Evolutionary conservation across 2,113 vertebrate genomes (phyloP).

Genomic region (Girardinichthys multiradiatus): DNA sequence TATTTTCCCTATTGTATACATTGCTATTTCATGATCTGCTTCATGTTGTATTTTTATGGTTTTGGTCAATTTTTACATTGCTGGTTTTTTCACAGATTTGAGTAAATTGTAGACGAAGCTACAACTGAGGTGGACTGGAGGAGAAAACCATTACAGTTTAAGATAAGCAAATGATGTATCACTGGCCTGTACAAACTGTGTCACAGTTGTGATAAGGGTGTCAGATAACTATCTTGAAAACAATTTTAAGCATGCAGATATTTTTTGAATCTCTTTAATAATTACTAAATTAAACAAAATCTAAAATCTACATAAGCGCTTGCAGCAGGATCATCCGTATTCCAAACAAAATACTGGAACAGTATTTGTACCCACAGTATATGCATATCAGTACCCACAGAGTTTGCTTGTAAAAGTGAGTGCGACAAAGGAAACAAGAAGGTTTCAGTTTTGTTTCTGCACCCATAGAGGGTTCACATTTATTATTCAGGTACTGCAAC

Average conservation of each 20-base stretch:
- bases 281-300: not conserved
- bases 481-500: not conserved
- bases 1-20: too few relatives aligned
- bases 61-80: too few relatives aligned
- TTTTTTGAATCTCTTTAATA: not conserved
- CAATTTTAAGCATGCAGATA: not conserved
- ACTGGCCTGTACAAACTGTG: not conserved
- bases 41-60: not conserved
- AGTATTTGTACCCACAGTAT: too few relatives aligned
- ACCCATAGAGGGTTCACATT: constrained; percentile 1
- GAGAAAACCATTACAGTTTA: not conserved
- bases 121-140: not conserved
- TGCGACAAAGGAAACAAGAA: constrained; percentile 11
- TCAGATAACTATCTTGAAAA: not conserved
- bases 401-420: not conserved
- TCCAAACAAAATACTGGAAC: not conserved
- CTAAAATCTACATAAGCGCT: not conserved
- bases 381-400: constrained; percentile 7
- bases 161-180: not conserved
- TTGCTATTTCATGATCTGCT: too few relatives aligned
- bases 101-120: not conserved
- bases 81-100: not conserved
- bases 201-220: not conserved
- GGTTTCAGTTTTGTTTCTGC: constrained; percentile 19
- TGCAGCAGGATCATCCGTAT: not conserved